Evolutionary conservation across 2,797 vertebrate species (phyloP), one percentile per base, ranked within the genome.

Genomic region (Melanotaenia maccullochi): DNA sequence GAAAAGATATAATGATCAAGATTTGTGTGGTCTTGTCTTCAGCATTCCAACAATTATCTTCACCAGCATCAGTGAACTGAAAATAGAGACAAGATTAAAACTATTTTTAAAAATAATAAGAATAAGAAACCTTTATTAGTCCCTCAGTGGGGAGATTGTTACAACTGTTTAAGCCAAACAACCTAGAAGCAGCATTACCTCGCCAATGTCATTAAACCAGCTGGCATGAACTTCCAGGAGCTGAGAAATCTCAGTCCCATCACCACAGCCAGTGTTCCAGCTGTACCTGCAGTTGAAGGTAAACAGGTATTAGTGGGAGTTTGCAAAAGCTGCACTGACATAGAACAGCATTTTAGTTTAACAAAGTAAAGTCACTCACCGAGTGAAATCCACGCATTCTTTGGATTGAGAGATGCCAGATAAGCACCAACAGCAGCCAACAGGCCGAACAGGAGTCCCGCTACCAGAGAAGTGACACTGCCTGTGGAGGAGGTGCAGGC

Each of bases 231-330:
- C 89, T 96, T 99, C 85, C 92, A 94, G 24, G 97, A 96, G 91
- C 91, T 93, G 78, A 97, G 93, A 84, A 96, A 98, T 67, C 97
- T 93, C 88, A 96, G 94, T 63, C 95, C 97, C 97, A 99, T 99
- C 60, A 98, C 92, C 54, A 90, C 79, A 38, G 95, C 87, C 87
- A 99, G 88, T 9, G 94, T 95, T 77, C 96, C 97, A 0, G 96
- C 96, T 0, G 96, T 95, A 80, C 91, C 97, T 96, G 67, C 18
- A 30, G 68, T 91, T 72, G 55, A 49, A 75, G 60, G 57, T 1
- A 68, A 36, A 59, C 12, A 38, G 30, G 24, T 38, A 40, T 58
- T 51, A n/a, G 0, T 0, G 1, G 7, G 54, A 38, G 65, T 61
- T 52, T 14, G 32, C 54, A 4, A 44, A 63, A 40, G 1, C n/a